These are phyloP conservation scores for Mamestra brassicae DNA, from an alignment of 2,888 invertebrate genomes.

Conservation along the genomic window DNA sequence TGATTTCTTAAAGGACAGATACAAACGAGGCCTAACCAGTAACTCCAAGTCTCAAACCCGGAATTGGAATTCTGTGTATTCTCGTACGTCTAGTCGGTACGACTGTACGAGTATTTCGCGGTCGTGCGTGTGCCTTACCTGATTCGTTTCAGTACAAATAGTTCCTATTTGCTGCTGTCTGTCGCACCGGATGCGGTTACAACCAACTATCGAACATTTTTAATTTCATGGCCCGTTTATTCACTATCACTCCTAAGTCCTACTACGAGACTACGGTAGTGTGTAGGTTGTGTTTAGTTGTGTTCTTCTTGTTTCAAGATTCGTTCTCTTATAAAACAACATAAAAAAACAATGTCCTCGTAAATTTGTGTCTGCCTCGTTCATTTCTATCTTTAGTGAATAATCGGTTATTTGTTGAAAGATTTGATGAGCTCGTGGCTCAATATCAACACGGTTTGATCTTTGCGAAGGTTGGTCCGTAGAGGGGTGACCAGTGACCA, in stretches of 20 bases:
- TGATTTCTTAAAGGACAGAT: slow-evolving; percentile 14
- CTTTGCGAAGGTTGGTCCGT: background rate
- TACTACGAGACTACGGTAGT: background rate
- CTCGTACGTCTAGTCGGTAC: slow-evolving; percentile 28
- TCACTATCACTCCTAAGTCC: slow-evolving; percentile 68
- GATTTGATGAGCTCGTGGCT: no score
- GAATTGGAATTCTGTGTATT: slow-evolving; percentile 59
- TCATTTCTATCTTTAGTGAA: background rate
- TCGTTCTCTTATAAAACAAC: no score
- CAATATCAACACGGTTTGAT: background rate
- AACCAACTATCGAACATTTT: slow-evolving; percentile 79
- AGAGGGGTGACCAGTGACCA: background rate
- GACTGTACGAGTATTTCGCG: slow-evolving; percentile 42
- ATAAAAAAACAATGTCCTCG: no score
- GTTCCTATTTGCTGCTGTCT: slow-evolving; percentile 84
- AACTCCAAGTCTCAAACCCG: slow-evolving; percentile 31
- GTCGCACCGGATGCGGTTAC: slow-evolving; percentile 72
- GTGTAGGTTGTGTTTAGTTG: background rate
- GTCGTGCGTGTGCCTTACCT: slow-evolving; percentile 69
- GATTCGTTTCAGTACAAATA: slow-evolving; percentile 80
- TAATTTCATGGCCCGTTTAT: slow-evolving; percentile 86
- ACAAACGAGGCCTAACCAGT: slow-evolving; percentile 24
- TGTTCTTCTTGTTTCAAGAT: background rate
- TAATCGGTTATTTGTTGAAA: background rate
- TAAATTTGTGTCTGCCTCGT: background rate